These are phyloP conservation scores for Nebria salina DNA, from an alignment of 2,888 invertebrate genomes.

Conservation along the genomic window DNA sequence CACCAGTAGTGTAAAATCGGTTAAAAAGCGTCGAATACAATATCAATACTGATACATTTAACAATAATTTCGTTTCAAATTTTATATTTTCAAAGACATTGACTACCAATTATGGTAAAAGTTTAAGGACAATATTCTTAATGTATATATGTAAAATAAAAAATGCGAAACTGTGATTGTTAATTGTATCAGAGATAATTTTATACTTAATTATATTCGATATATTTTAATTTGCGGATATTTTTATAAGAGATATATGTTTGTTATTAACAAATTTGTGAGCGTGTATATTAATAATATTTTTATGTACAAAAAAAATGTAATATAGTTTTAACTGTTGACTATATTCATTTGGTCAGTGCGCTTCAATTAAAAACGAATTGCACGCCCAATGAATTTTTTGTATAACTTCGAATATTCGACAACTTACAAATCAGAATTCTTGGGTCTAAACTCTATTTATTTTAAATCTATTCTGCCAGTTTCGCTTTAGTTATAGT, in stretches of 20 bases:
- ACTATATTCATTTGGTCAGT: not conserved
- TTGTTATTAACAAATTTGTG: not conserved
- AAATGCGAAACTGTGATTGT: conserved; percentile 25
- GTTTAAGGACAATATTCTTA: not conserved
- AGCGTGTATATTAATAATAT: not conserved
- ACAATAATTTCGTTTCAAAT: not conserved
- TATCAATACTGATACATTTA: conserved; percentile 19
- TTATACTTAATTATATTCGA: not conserved
- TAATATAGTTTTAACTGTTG: not conserved
- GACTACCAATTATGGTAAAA: not conserved
- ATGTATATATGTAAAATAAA: conserved; percentile 10
- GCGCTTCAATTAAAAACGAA: too few relatives aligned
- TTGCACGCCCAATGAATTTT: not conserved
- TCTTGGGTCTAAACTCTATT: too few relatives aligned
- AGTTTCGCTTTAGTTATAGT: not conserved
- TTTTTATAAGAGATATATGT: conserved; percentile 11
- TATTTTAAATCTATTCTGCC: not conserved
- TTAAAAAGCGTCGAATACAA: conserved; percentile 26
- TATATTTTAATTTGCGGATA: conserved; percentile 5
- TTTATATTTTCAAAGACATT: conserved; percentile 4
- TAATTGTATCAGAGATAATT: not conserved
- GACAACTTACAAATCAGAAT: too few relatives aligned
- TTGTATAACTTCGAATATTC: too few relatives aligned
- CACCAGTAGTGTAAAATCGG: not conserved
- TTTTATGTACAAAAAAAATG: not conserved